Base-by-base conservation (phyloP, 2,113 vertebrate genomes). In the Peromyscus maniculatus region DNA sequence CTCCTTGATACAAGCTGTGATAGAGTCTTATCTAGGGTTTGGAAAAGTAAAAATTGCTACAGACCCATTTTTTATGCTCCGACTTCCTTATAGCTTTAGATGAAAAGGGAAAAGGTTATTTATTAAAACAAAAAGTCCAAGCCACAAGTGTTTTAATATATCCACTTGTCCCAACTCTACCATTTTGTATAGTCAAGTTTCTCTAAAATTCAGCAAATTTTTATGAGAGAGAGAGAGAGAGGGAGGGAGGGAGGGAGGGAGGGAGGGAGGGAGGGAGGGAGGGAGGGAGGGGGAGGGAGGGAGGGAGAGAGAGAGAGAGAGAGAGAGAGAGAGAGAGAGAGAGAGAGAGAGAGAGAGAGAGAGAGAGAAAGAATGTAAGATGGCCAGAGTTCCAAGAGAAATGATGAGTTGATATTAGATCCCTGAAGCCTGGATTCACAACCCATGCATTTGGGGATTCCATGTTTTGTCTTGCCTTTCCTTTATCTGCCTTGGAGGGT, bases 31-130 rank as follows among this genome's bases (percentile, higher is more conserved):
- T 36, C 26, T 31, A 2, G 39, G 46, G 19, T 55, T 78, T 90
- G 31, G 72, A 96, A 49, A 96, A 74, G 87, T n/a, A 89, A 80
- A 2, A 91, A 82, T 31, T 62, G 9, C 82, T 90, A 39, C 5
- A 22, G 52, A 4, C 55, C 43, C 16, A 78, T 22, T 26, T 57
- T n/a, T 92, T 57, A 31, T 43, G 49, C 1, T 52, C 3, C 36
- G 83, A 91, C 55, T 64, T 95, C 39, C 28, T 15, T 59, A 21
- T 24, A 19, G n/a, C 52, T 28, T 86, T 71, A 43, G 46, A 69
- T 72, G 15, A 36, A 96, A 94, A 87, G 4, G 28, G 19, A 7
- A 91, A 55, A 57, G 62, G 5, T 7, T 91, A 1, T 33, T 1
- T 90, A 55, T 67, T 83, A 10, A 91, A 92, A 84, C 4, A 52